Conservation (phyloP, 2,888 invertebrate genomes). For the Trichopoda pennipes region DNA sequence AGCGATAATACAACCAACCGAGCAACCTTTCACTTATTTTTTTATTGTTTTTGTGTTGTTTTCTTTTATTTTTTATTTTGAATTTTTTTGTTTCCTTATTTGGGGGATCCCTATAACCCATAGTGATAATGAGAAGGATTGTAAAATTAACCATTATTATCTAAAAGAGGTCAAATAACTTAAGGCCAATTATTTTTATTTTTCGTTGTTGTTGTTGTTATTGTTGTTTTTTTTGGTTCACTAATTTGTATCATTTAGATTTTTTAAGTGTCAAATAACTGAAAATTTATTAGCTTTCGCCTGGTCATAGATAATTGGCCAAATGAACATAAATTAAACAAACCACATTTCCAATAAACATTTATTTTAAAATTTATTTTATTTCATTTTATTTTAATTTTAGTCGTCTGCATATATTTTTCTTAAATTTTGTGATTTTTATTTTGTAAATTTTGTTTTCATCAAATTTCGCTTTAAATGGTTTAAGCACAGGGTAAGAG, state of each 20-base stretch:
- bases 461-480: too few species aligned
- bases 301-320: constrained; percentile 47
- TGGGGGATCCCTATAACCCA: not conserved
- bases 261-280: constrained; percentile 56
- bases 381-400: too few species aligned
- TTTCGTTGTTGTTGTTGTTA: too few species aligned
- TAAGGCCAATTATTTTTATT: constrained; percentile 61
- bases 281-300: constrained; percentile 54
- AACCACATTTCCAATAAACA: constrained; percentile 42
- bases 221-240: not conserved
- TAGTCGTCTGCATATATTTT: too few species aligned
- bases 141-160: constrained; percentile 16
- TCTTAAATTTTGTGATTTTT: too few species aligned
- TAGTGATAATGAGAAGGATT: constrained; percentile 26
- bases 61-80: not conserved
- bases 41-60: constrained; percentile 32
- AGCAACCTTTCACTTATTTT: too few species aligned
- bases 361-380: not conserved
- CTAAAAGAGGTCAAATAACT: constrained; percentile 59
- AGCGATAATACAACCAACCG: constrained; percentile 37
- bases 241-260: constrained; percentile 55
- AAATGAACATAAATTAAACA: constrained; percentile 59
- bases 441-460: too few species aligned
- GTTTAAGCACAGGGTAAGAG: too few species aligned
- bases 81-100: not conserved